These are phyloP conservation scores for Microtus ochrogaster DNA, from an alignment of 2,113 vertebrate species.

Conservation along the genomic window DNA sequence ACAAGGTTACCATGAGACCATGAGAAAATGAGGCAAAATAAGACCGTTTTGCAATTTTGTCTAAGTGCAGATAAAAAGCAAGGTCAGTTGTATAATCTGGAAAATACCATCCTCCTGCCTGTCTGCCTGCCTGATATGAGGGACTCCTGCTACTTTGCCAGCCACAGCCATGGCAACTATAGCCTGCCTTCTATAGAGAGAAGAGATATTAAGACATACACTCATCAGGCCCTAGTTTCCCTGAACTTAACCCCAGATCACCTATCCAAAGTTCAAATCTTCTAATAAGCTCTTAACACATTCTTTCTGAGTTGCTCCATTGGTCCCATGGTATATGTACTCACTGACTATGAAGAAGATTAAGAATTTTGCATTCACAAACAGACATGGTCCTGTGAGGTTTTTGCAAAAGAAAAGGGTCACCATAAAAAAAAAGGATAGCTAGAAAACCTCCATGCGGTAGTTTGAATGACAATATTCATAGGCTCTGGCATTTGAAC, in stretches of 20 bases:
- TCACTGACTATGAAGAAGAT: background rate
- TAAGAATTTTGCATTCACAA: background rate
- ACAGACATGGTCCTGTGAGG: background rate
- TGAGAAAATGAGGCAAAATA: slow-evolving; percentile 55
- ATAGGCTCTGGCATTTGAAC: background rate
- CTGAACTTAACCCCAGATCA: background rate
- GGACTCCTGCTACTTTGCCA: background rate
- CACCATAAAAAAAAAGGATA: background rate
- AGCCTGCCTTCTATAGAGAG: background rate
- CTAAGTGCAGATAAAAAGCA: slow-evolving; percentile 55
- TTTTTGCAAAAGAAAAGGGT: background rate
- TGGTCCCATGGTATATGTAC: background rate
- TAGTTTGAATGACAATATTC: background rate
- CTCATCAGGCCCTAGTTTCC: background rate
- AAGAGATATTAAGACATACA: background rate
- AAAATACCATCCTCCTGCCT: background rate
- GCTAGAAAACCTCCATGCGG: background rate
- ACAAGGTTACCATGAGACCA: slow-evolving; percentile 39
- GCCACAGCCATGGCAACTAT: background rate
- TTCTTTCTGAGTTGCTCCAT: background rate
- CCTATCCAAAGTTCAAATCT: background rate
- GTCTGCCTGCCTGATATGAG: background rate
- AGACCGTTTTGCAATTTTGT: slow-evolving; percentile 32
- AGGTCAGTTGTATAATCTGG: background rate
- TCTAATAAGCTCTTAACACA: background rate